Conservation (phyloP, 2,888 invertebrate genomes). For the Deilephila porcellus region DNA sequence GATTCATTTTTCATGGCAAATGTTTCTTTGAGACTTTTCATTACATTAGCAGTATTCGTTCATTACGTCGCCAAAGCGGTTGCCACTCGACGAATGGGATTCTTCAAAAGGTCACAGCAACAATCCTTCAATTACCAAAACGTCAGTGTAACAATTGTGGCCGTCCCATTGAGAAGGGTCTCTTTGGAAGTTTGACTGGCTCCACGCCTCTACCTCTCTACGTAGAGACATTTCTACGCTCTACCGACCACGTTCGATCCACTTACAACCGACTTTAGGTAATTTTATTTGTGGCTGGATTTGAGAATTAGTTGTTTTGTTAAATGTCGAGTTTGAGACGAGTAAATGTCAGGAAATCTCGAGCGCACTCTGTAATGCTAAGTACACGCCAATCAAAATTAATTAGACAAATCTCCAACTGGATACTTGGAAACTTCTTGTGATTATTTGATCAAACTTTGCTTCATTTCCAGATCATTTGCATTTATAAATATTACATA, state of each 20-base stretch:
- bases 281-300: slow-evolving; percentile 10
- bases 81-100: slow-evolving; percentile 36
- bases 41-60: slow-evolving; percentile 24
- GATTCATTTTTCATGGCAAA: slow-evolving; percentile 4
- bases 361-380: too few relatives aligned
- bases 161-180: slow-evolving; percentile 53
- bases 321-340: slow-evolving; percentile 35
- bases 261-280: slow-evolving; percentile 34
- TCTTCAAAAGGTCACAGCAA: slow-evolving; percentile 49
- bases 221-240: not conserved
- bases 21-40: slow-evolving; percentile 16
- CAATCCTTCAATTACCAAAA: slow-evolving; percentile 55
- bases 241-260: slow-evolving; percentile 37
- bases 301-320: slow-evolving; percentile 16
- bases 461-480: too few relatives aligned
- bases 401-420: too few relatives aligned
- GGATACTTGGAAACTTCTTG: too few relatives aligned
- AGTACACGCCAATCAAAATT: too few relatives aligned
- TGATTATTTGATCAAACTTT: too few relatives aligned
- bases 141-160: slow-evolving; percentile 52
- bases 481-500: too few relatives aligned
- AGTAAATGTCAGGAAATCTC: not conserved
- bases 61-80: slow-evolving; percentile 43
- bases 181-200: slow-evolving; percentile 28
- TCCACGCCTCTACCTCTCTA: not conserved